Base-by-base conservation (phyloP, 2,797 vertebrate genomes). In the Muscicapa striata region DNA sequence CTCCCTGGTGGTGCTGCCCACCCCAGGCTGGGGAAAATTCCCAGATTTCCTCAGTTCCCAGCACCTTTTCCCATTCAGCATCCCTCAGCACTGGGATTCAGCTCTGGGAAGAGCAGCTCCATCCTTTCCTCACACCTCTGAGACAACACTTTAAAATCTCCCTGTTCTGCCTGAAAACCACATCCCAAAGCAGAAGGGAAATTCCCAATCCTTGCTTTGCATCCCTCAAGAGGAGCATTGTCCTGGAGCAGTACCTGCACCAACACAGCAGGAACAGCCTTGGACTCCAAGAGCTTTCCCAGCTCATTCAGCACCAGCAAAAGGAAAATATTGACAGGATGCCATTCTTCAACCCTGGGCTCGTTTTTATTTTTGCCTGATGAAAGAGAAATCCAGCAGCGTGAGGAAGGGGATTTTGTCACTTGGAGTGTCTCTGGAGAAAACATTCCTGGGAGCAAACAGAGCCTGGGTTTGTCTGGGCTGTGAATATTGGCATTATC, bases 401-500 rank as follows among this genome's bases (percentile, higher is more conserved):
- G 7, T 23, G 48, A 61, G 79, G 82, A 91, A 93, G 64, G 83
- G 76, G 84, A 51, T 68, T 92, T 54, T 69, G 88, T 90, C 55
- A 1, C 76, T 69, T 7, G 5, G 62, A 4, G 16, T 6, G 75
- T 73, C 81, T 16, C 93, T 41, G 80, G 93, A 87, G 92, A 52
- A 91, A 62, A 85, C 26, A 7, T 54, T 67, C 82, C 83, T 84
- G 67, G 30, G 48, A 79, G 78, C 90, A 80, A 87, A 77, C 87
- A 96, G 96, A 96, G 91, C 73, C 69, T 9, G 54, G 69, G 51
- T 83, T 95, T 96, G 84, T 95, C 85, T 30, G 6, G 34, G 48
- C 36, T 3, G 38, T 96, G 96, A 96, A 95, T 95, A 88, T 97
- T 78, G 38, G 90, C 62, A 26, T 96, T 97, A 91, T 96, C 84